phyloP scores from a whole-genome alignment of 1,140 invertebrate genomes.

The Amyelois transitella region DNA sequence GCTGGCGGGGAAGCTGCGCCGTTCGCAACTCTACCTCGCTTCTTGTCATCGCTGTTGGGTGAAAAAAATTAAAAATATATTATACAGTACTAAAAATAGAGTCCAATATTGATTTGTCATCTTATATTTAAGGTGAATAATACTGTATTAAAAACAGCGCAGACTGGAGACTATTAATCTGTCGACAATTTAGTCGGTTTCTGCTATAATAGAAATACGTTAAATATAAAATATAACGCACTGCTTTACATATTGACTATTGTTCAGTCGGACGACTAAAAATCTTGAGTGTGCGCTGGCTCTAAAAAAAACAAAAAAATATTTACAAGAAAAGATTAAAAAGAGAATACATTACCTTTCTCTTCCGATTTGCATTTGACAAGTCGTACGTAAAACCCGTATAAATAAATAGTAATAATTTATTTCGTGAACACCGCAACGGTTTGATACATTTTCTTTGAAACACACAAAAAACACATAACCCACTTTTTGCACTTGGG shows the following conservation, averaged over 20 bases:
- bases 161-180: too few species aligned
- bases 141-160: too few species aligned
- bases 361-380: background rate
- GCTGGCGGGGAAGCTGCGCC: slow-evolving; percentile 36
- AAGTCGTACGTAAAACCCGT: background rate
- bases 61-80: background rate
- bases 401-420: background rate
- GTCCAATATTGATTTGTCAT: too few species aligned
- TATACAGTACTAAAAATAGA: too few species aligned
- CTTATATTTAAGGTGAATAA: too few species aligned
- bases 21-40: slow-evolving; percentile 34
- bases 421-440: background rate
- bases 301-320: background rate
- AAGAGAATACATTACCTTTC: background rate
- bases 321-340: background rate
- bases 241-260: too few species aligned
- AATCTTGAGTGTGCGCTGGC: background rate
- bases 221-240: too few species aligned
- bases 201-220: too few species aligned
- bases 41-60: slow-evolving; percentile 33
- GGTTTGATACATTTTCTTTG: background rate
- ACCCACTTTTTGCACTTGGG: too few species aligned
- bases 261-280: too few species aligned
- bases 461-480: too few species aligned
- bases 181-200: too few species aligned